phyloP scores from a whole-genome alignment of 2,888 invertebrate genomes.

The Apomyelois bistriatella region DNA sequence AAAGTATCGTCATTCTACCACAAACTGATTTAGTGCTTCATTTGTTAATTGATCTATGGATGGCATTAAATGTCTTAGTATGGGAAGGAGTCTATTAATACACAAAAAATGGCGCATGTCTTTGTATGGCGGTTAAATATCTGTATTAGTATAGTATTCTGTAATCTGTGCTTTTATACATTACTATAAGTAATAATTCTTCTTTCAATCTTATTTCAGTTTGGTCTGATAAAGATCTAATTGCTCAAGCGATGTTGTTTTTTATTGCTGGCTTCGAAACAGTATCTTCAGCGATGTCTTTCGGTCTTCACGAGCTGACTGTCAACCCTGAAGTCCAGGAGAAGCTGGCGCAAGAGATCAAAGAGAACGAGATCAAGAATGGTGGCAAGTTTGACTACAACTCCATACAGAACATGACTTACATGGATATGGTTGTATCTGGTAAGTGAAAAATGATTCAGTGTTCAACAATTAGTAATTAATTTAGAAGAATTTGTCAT shows the following conservation, averaged over 20 bases:
- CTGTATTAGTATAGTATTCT: no score
- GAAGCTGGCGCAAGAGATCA: slow-evolving; percentile 75
- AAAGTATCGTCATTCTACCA: no score
- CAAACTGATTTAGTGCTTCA: no score
- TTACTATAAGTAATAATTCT: no score
- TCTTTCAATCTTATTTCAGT: background rate
- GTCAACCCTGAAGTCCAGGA: slow-evolving; percentile 79
- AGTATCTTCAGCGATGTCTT: slow-evolving; percentile 59
- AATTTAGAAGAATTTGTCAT: no score
- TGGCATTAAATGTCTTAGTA: no score
- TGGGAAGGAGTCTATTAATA: no score
- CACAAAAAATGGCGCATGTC: no score
- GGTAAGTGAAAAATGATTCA: no score
- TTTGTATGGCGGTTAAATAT: no score
- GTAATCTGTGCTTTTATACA: background rate
- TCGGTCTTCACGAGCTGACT: slow-evolving; percentile 79
- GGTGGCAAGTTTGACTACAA: slow-evolving; percentile 71
- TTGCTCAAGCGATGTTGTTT: slow-evolving; percentile 73
- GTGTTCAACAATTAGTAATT: no score
- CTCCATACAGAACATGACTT: slow-evolving; percentile 74
- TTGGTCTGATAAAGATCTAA: slow-evolving; percentile 58
- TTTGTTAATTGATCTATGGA: no score
- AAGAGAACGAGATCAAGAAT: slow-evolving; percentile 55
- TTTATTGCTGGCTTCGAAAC: slow-evolving; percentile 21
- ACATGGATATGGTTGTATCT: slow-evolving; percentile 82